Percentiles rank a stretch among this genome's conserved stretches.
Evolutionary conservation across 2,888 invertebrate genomes (phyloP).

Genomic region (Mesodorylaimus sp.): DNA sequence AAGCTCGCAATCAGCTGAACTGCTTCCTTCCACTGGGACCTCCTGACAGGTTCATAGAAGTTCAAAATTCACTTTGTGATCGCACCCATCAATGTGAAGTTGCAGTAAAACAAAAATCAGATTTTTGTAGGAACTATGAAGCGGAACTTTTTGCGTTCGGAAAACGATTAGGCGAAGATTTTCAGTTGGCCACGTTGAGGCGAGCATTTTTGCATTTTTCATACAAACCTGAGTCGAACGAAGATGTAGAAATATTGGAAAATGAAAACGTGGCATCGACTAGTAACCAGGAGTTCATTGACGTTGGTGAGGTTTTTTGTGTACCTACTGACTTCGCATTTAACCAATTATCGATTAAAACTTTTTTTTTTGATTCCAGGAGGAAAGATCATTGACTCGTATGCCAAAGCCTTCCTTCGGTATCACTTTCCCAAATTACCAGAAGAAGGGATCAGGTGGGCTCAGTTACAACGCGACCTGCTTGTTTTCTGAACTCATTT

Average conservation of each 20-base stretch:
- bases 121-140: constrained; percentile 27
- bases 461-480: constrained; percentile 7
- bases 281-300: constrained; percentile 46
- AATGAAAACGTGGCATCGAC: constrained; percentile 34
- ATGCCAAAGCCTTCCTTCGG: constrained; percentile 50
- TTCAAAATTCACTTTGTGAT: too few species aligned
- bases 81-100: too few species aligned
- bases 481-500: background rate
- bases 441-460: constrained; percentile 48
- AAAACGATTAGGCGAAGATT: constrained; percentile 45
- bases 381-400: constrained; percentile 45
- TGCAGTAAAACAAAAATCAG: too few species aligned
- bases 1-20: too few species aligned
- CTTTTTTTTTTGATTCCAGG: constrained; percentile 33
- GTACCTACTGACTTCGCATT: background rate
- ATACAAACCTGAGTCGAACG: constrained; percentile 50
- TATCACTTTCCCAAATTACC: constrained; percentile 53
- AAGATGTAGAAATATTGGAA: constrained; percentile 48
- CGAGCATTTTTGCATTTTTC: constrained; percentile 61
- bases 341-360: background rate
- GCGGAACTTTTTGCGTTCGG: constrained; percentile 24
- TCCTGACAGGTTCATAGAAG: too few species aligned
- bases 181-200: constrained; percentile 49
- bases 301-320: constrained; percentile 37
- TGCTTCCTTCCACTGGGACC: too few species aligned